Base-by-base conservation (phyloP, 2,888 invertebrate genomes). In the Ametastegia equiseti region DNA sequence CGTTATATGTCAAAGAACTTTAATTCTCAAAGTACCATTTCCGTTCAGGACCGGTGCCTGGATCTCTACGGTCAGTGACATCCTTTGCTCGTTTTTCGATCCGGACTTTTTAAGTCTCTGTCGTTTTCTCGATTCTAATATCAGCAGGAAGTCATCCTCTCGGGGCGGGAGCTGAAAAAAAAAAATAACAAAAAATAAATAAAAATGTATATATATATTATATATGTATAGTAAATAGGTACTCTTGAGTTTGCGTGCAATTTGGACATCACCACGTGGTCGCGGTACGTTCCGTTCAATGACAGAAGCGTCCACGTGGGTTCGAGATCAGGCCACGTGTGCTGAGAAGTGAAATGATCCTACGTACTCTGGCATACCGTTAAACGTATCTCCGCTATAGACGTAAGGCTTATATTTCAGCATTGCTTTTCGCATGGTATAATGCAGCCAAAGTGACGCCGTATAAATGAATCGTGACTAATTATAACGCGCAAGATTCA, bases 21-120 rank as follows among this genome's bases (percentile, higher is more conserved):
- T n/a, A n/a, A n/a, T n/a, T n/a, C n/a, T n/a, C n/a, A n/a, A n/a
- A 5, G 42, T 83, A 90, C 90, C 90, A 87, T 89, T 90, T 89
- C 89, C 89, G 83, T 90, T 89, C 85, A 89, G 89, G 86, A 90
- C 87, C 81, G 87, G 88, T 83, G 89, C 84, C 63, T 90, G 89
- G 85, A 90, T 88, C 84, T 80, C 80, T 2, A 90, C 87, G 80
- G 89, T 89, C 85, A 90, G 82, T 73, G 90, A 90, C 90, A 90
- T 90, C 50, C 75, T 75, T 54, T 13, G 23, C n/a, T 39, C 67
- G 11, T 11, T 11, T 36, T 75, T 75, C 54, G 75, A 54, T 75
- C 75, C 19, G 1, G 75, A 39, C 54, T 36, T 36, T n/a, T 33
- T 54, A 23, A 23, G 19, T 13, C 36, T 33, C 15, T 45, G 27